Percentiles rank a stretch among this genome's conserved stretches.
phyloP scores from a whole-genome alignment of 2,113 vertebrate genomes.

The Megaceryle maxima region DNA sequence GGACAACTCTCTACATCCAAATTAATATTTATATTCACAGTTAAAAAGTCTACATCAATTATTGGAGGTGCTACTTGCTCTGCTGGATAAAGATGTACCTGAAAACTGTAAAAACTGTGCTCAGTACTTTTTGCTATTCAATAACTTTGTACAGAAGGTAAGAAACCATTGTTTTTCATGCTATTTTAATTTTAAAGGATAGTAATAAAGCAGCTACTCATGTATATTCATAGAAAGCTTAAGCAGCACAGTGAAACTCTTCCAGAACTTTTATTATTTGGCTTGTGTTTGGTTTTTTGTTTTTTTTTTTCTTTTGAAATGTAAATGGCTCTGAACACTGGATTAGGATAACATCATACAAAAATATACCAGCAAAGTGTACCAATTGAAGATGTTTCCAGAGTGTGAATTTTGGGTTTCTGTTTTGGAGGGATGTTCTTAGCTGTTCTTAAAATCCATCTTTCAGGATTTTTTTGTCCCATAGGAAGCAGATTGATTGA shows the following conservation, averaged over 20 bases:
- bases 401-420: not conserved
- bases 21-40: conserved; percentile 53
- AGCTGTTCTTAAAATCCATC: not conserved
- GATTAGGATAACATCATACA: not conserved
- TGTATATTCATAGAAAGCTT: not conserved
- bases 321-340: not conserved
- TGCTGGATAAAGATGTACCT: conserved; percentile 96
- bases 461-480: not conserved
- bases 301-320: not conserved
- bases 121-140: conserved; percentile 97
- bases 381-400: not conserved
- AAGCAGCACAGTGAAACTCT: not conserved
- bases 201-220: not conserved
- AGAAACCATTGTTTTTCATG: not conserved
- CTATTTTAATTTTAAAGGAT: not conserved
- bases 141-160: conserved; percentile 97
- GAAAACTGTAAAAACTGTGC: conserved; percentile 99
- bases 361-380: not conserved
- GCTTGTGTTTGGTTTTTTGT: not conserved
- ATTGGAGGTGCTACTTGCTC: conserved; percentile 87
- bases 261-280: not conserved
- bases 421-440: not conserved
- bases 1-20: not conserved
- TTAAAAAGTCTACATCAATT: conserved; percentile 85
- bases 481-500: not conserved